A percentile compares a stretch with the other conserved stretches of the same genome.
phyloP scores from a whole-genome alignment of 2,113 vertebrate species.

The Petaurus breviceps region DNA sequence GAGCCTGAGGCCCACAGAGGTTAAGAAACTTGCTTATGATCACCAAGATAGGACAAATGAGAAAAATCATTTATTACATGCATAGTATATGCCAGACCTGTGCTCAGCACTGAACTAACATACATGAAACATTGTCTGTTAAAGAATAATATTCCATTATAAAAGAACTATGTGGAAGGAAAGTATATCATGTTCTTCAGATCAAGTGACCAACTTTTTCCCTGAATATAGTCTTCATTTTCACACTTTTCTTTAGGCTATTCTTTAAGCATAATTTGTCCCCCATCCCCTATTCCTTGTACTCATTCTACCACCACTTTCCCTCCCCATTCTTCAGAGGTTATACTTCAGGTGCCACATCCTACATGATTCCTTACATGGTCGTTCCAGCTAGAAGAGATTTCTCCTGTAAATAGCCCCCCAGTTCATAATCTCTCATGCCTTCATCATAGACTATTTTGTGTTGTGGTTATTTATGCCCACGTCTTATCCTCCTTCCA shows the following conservation, averaged over 20 bases:
- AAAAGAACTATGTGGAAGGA: neutral
- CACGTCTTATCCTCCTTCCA: neutral
- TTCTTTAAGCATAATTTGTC: neutral
- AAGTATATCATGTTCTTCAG: neutral
- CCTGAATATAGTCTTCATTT: neutral
- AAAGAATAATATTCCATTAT: neutral
- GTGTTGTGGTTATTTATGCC: neutral
- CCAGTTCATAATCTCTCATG: neutral
- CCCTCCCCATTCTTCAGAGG: neutral
- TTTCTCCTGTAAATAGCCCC: neutral
- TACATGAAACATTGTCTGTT: neutral
- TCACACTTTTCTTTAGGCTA: neutral
- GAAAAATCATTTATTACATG: neutral
- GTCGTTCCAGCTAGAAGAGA: neutral
- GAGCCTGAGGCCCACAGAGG: neutral
- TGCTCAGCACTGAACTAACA: neutral
- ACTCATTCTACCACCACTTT: neutral
- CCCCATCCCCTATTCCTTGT: neutral
- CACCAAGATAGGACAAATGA: neutral
- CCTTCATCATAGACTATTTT: neutral
- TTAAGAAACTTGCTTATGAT: neutral
- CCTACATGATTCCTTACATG: neutral
- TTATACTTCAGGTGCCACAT: neutral
- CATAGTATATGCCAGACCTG: neutral
- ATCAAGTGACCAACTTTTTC: neutral